A percentile compares a stretch with the other conserved stretches of the same genome.
Evolutionary conservation across 2,888 invertebrate species (phyloP).

Genomic region (Brachypalpus laphriformis): DNA sequence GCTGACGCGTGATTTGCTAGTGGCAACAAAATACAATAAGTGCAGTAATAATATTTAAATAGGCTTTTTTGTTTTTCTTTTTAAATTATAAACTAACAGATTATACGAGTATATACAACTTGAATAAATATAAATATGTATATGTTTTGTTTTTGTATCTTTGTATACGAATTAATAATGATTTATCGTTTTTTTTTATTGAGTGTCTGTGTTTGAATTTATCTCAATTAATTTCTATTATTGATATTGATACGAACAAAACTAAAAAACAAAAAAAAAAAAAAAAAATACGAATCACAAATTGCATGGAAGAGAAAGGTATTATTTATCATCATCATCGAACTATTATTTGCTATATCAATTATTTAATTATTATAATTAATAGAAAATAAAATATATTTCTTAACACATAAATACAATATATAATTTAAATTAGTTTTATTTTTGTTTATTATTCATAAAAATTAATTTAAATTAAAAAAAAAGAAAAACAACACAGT

Average conservation of each 20-base stretch:
- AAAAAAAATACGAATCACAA: constrained; percentile 59
- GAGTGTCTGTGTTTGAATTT: neutral
- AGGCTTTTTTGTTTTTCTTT: neutral
- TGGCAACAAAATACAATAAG: constrained; percentile 10
- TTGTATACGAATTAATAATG: neutral
- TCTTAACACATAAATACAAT: constrained; percentile 31
- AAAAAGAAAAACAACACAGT: constrained; percentile 36
- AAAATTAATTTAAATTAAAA: neutral
- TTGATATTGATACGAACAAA: constrained; percentile 37
- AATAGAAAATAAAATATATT: constrained; percentile 10
- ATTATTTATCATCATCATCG: constrained; percentile 21
- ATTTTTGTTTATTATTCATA: constrained; percentile 2
- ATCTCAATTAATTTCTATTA: constrained; percentile 15
- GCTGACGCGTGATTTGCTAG: constrained; percentile 19
- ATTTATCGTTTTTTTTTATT: neutral
- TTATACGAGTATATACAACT: constrained; percentile 48
- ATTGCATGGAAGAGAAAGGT: constrained; percentile 65
- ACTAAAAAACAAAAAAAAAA: constrained; percentile 9
- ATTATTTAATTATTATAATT: constrained; percentile 23
- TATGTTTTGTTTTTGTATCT: constrained; percentile 26
- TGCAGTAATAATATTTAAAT: constrained; percentile 5
- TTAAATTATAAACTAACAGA: constrained; percentile 17
- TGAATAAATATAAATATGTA: constrained; percentile 51
- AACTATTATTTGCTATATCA: constrained; percentile 30
- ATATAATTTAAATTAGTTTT: neutral